A percentile compares a stretch with the other conserved stretches of the same genome.
Conservation (phyloP, 2,888 invertebrate species). For the Caenorhabditis sp. region DNA sequence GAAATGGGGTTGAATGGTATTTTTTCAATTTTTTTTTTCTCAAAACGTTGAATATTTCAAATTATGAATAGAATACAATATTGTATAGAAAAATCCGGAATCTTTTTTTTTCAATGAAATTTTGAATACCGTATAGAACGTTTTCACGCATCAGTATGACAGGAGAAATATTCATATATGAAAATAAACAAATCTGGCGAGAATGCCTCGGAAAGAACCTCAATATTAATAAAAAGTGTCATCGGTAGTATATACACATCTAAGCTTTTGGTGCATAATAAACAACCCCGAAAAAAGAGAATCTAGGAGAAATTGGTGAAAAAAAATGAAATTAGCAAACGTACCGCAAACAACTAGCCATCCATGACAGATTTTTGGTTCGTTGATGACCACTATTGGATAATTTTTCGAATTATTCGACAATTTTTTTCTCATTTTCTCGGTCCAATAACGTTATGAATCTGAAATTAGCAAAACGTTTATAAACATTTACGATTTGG, state of each 20-base stretch:
- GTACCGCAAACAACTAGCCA: constrained; percentile 44
- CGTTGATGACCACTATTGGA: constrained; percentile 11
- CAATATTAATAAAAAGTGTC: neutral
- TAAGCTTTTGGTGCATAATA: neutral
- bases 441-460: too few species aligned
- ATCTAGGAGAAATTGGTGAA: neutral
- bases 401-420: constrained; percentile 8
- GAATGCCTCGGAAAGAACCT: neutral
- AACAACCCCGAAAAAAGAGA: neutral
- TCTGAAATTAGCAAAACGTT: too few species aligned
- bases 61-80: neutral
- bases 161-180: too few species aligned
- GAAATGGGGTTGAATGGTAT: neutral
- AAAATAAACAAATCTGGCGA: neutral
- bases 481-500: too few species aligned
- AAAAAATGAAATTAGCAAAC: constrained; percentile 9
- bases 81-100: neutral
- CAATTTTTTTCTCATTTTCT: neutral
- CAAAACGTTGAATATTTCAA: neutral
- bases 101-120: neutral
- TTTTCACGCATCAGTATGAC: too few species aligned
- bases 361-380: constrained; percentile 41
- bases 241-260: neutral
- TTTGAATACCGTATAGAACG: neutral
- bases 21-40: neutral